A percentile compares a stretch with the other conserved stretches of the same genome.
Conservation (phyloP, 2,797 vertebrate genomes). For the Aplochiton taeniatus region DNA sequence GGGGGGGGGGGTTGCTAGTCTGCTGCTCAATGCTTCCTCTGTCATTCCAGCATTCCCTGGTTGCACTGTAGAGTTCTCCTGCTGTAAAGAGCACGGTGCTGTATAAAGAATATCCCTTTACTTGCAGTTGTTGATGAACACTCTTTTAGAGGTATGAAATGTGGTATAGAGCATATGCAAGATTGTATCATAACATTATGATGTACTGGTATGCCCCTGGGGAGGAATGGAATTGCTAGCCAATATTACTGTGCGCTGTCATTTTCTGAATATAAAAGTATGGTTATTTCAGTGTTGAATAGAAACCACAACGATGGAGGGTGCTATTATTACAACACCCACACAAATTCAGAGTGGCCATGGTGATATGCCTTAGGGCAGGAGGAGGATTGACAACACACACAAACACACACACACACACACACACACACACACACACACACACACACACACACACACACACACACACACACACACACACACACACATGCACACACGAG, state of each 20-base stretch:
- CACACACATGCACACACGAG: conserved; percentile 12
- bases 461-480: not conserved
- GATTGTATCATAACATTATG: too few species aligned
- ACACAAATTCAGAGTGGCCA: conserved; percentile 19
- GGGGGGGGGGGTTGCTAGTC: too few species aligned
- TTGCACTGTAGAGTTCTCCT: too few species aligned
- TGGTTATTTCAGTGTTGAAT: conserved; percentile 21
- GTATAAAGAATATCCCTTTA: too few species aligned
- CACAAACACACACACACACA: conserved; percentile 16
- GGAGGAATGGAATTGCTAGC: conserved; percentile 21
- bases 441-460: not conserved
- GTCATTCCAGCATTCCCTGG: too few species aligned
- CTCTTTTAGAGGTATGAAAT: too few species aligned
- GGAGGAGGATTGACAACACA: not conserved
- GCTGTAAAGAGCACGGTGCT: too few species aligned
- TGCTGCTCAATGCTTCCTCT: too few species aligned
- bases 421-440: not conserved
- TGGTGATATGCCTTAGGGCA: conserved; percentile 17
- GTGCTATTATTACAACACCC: conserved; percentile 24
- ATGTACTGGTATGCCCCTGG: conserved; percentile 10
- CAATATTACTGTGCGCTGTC: conserved; percentile 10
- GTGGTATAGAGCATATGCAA: too few species aligned
- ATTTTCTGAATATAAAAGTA: conserved; percentile 37
- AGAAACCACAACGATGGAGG: conserved; percentile 17
- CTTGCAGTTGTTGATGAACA: too few species aligned